Conservation (phyloP, 1,140 invertebrate genomes). For the Trigoniulus corallinus region DNA sequence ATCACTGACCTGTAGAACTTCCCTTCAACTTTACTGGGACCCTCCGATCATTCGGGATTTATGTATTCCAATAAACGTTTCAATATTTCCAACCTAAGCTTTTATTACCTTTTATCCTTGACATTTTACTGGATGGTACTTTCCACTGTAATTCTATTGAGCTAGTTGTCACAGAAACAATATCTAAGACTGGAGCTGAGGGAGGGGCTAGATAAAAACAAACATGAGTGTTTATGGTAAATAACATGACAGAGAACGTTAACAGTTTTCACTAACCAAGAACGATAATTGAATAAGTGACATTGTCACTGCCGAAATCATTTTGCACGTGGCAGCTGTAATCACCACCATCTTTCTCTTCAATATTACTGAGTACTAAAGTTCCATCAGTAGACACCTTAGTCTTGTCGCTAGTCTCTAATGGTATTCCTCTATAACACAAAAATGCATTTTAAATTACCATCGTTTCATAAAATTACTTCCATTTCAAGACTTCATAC, state of each 20-base stretch:
- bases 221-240: no score
- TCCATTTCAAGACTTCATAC: neutral
- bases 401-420: neutral
- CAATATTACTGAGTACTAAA: neutral
- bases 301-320: slow-evolving; percentile 5
- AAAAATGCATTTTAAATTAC: neutral
- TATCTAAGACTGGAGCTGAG: slow-evolving; percentile 12
- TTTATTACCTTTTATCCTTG: neutral
- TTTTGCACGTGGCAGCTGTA: slow-evolving; percentile 2
- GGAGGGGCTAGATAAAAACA: slow-evolving; percentile 10
- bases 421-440: neutral
- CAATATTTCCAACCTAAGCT: neutral
- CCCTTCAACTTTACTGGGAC: no score
- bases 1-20: no score
- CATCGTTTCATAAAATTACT: neutral
- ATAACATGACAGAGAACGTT: no score
- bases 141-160: slow-evolving; percentile 11
- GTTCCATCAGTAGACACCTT: slow-evolving; percentile 1
- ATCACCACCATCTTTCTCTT: slow-evolving; percentile 2
- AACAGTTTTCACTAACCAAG: slow-evolving; percentile 8
- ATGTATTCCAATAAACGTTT: no score
- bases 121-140: neutral
- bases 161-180: slow-evolving; percentile 10
- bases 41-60: no score
- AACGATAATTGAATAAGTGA: slow-evolving; percentile 3